Base-by-base conservation (phyloP, 2,113 vertebrate species). In the Notiomystis cincta region DNA sequence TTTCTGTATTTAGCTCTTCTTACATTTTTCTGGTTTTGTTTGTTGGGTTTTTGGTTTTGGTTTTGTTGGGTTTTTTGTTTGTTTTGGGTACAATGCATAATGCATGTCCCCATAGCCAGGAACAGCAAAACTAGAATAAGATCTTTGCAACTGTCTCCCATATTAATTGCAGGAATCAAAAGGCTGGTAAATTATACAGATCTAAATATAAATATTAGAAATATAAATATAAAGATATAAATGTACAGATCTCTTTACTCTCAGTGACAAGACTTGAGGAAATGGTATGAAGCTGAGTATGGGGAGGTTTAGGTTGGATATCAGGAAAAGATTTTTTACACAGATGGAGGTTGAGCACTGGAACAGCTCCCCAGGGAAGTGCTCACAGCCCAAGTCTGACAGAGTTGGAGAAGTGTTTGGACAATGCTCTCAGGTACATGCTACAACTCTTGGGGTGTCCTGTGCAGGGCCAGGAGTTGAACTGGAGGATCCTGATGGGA, bases 21-120 rank as follows among this genome's bases (percentile, higher is more conserved):
- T 54, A 2, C 13, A 1, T 48, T 6, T 51, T 38, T 23, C 1
- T 1, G 17, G 11, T 38, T 23, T 3, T n/a, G 11, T 14, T 42
- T 42, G 13, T 42, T 42, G 12, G 42, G 42, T 42, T 42, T 42
- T 42, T 42, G 13, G 42, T 42, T 42, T 40, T 40, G 42, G 13
- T 42, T 13, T 42, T 42, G 42, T 42, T 42, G 42, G 42, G 42
- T 11, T 10, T 22, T 10, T 22, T n/a, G 4, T 38, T 20, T 11
- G 4, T 30, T 48, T 69, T 77, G 64, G 3, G 6, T 40, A 13
- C 54, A 50, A 33, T 24, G 4, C 10, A 13, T 30, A 47, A 62
- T 71, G 12, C 17, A 20, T 23, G 6, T 56, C 13, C 22, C 40
- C 31, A 25, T 35, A 69, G 48, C 21, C 65, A 66, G 35, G 30